A percentile compares a stretch with the other conserved stretches of the same genome.
Evolutionary conservation across 1,140 invertebrate species (phyloP).

Genomic region (Nasonia vitripennis): DNA sequence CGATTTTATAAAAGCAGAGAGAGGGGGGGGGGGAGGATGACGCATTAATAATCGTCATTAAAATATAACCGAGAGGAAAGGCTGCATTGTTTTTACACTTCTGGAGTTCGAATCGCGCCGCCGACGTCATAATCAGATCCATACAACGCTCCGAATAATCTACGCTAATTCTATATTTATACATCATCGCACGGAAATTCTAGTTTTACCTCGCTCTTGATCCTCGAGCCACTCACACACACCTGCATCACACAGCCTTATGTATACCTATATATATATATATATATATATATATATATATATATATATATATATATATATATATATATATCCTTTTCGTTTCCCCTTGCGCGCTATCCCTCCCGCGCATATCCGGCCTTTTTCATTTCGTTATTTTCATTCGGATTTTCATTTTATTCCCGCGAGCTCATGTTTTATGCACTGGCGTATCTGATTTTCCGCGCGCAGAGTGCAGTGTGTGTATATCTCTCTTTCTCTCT

Average conservation of each 20-base stretch:
- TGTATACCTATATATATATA: no score
- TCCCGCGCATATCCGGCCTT: neutral
- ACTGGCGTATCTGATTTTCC: slow-evolving; percentile 50
- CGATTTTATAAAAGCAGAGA: neutral
- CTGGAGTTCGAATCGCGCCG: no score
- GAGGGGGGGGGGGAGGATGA: neutral
- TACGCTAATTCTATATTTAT: no score
- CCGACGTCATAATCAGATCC: no score
- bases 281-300: no score
- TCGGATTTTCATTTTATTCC: slow-evolving; percentile 53
- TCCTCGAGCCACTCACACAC: neutral
- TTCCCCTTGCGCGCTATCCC: neutral
- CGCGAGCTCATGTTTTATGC: slow-evolving; percentile 53
- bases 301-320: no score
- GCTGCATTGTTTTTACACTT: no score
- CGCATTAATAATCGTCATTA: neutral
- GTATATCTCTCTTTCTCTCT: neutral
- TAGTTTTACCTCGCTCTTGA: neutral
- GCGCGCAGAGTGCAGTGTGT: neutral
- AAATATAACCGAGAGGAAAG: neutral
- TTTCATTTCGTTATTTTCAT: slow-evolving; percentile 52
- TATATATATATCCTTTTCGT: neutral
- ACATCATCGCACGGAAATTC: neutral
- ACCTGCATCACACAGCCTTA: no score
- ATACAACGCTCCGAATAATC: no score